Percentiles rank a stretch among this genome's conserved stretches.
Evolutionary conservation across 1,140 invertebrate species (phyloP).

Genomic region (Dendrolimus kikuchii): DNA sequence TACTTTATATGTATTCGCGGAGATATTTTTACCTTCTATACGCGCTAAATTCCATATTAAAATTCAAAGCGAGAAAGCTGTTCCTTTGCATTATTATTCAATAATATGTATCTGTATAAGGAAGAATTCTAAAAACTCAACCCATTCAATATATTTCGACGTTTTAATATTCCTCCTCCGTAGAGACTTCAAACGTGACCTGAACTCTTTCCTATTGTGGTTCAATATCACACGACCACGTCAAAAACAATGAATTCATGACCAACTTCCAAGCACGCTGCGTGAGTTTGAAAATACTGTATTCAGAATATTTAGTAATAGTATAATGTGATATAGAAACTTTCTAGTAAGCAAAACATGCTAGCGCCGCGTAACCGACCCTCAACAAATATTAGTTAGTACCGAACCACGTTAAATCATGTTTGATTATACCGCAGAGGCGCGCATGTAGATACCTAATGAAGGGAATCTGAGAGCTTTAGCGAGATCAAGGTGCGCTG

Average conservation of each 20-base stretch:
- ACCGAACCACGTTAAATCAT: constrained; percentile 11
- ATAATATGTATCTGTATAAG: constrained; percentile 44
- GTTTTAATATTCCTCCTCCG: constrained; percentile 51
- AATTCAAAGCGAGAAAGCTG: constrained; percentile 9
- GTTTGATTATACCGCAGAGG: constrained; percentile 23
- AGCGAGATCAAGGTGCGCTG: constrained; percentile 58
- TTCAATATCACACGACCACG: constrained; percentile 60
- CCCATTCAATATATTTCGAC: constrained; percentile 52
- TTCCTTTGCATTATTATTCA: constrained; percentile 24
- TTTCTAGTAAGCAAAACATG: no score
- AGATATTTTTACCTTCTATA: no score
- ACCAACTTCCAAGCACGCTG: constrained; percentile 49
- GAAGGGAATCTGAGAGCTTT: constrained; percentile 53
- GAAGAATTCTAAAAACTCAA: constrained; percentile 63
- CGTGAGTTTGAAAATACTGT: constrained; percentile 30
- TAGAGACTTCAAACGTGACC: constrained; percentile 56
- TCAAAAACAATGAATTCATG: constrained; percentile 69
- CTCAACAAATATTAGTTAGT: background rate
- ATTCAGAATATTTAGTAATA: constrained; percentile 54
- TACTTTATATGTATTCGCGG: no score
- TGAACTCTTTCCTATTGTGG: constrained; percentile 62
- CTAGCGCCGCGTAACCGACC: background rate
- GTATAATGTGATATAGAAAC: constrained; percentile 15
- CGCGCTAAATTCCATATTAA: background rate
- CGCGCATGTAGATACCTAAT: constrained; percentile 27